Evolutionary conservation across 2,888 invertebrate genomes (phyloP).

Genomic region (Zootermopsis nevadensis): DNA sequence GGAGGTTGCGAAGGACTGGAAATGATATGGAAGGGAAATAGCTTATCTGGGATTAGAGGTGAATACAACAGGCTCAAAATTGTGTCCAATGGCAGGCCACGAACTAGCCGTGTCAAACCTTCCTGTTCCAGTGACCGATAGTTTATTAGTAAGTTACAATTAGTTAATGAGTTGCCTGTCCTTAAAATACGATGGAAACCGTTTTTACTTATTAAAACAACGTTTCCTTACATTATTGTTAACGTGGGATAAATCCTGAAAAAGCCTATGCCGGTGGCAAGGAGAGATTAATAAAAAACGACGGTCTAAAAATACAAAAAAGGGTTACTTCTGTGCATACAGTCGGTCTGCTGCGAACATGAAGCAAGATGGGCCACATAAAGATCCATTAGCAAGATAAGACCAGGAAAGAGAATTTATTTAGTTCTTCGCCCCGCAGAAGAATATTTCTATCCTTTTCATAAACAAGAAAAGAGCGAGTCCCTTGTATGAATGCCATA

Average conservation of each 20-base stretch:
- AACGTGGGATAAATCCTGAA: not conserved
- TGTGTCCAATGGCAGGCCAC: too few relatives aligned
- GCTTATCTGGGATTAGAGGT: too few relatives aligned
- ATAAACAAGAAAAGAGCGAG: not conserved
- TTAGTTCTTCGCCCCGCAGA: not conserved
- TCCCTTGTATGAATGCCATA: not conserved
- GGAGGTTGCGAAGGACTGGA: too few relatives aligned
- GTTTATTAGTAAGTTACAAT: too few relatives aligned
- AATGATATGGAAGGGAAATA: too few relatives aligned
- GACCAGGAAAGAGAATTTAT: not conserved
- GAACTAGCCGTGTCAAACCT: too few relatives aligned
- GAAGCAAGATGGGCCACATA: conserved; percentile 17
- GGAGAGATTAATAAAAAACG: not conserved
- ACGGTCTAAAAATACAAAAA: not conserved
- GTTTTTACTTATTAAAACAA: not conserved
- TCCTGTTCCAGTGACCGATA: too few relatives aligned
- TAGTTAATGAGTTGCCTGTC: too few relatives aligned
- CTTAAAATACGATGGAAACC: not conserved
- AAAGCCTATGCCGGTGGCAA: not conserved
- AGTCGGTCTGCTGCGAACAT: conserved; percentile 18
- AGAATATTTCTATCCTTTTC: not conserved
- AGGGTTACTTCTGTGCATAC: conserved; percentile 18
- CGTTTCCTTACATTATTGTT: not conserved
- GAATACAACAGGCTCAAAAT: too few relatives aligned
- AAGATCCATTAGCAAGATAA: conserved; percentile 33